These are phyloP conservation scores for Astreopora myriophthalma DNA, from an alignment of 64 coral and sea anemone species.

Conservation along the genomic window DNA sequence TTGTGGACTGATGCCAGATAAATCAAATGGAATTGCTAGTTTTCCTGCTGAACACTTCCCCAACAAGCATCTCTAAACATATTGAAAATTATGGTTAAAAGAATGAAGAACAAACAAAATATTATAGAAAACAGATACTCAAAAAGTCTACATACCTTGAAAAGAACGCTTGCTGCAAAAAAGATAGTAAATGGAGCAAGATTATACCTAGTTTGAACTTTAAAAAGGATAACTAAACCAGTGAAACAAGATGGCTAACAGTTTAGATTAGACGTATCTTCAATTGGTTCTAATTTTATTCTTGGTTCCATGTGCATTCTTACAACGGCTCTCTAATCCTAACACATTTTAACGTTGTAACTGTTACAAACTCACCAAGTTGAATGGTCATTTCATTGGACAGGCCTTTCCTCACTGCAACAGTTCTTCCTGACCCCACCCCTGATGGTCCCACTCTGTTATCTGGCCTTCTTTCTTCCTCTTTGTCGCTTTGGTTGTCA, in stretches of 20 bases:
- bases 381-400: slow-evolving; percentile 65
- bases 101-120: not conserved
- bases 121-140: not conserved
- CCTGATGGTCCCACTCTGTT: slow-evolving; percentile 29
- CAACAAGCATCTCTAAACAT: slow-evolving; percentile 16
- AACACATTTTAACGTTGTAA: no score
- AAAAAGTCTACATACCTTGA: slow-evolving; percentile 37
- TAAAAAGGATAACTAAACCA: no score
- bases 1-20: slow-evolving; percentile 58
- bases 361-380: slow-evolving; percentile 21
- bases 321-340: no score
- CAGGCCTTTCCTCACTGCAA: slow-evolving; percentile 50
- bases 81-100: not conserved
- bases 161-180: slow-evolving; percentile 60
- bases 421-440: not conserved
- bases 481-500: not conserved
- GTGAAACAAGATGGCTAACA: no score
- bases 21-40: slow-evolving; percentile 61
- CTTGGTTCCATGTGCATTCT: no score
- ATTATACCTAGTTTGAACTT: no score
- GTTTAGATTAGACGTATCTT: no score
- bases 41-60: slow-evolving; percentile 1
- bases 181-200: not conserved
- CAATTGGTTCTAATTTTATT: no score
- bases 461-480: not conserved